These are phyloP conservation scores for Epinephelus coioides DNA, from an alignment of 2,797 vertebrate genomes.

Conservation along the genomic window DNA sequence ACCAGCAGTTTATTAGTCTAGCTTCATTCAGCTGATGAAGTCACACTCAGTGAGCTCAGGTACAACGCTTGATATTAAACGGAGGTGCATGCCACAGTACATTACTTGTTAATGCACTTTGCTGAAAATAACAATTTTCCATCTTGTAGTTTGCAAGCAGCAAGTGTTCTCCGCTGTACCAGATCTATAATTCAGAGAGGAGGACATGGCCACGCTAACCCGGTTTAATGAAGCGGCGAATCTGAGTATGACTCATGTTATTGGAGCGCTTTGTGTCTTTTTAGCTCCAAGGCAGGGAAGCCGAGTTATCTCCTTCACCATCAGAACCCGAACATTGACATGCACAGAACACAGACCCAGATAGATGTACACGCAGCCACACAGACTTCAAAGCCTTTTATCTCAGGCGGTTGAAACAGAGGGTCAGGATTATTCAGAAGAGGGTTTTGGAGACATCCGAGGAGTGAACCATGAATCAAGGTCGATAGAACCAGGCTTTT, in stretches of 20 bases:
- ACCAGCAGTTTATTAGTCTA: not conserved
- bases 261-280: conserved; percentile 43
- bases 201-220: conserved; percentile 54
- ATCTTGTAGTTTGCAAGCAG: conserved; percentile 45
- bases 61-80: not conserved
- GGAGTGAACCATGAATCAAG: no score
- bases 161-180: conserved; percentile 49
- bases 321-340: not conserved
- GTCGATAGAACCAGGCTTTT: no score
- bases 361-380: not conserved
- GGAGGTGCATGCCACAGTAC: conserved; percentile 8
- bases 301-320: conserved; percentile 8
- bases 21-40: conserved; percentile 31
- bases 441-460: not conserved
- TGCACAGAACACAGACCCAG: not conserved
- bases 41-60: not conserved
- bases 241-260: conserved; percentile 58
- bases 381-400: not conserved
- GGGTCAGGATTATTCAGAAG: not conserved
- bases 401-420: not conserved
- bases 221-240: conserved; percentile 72
- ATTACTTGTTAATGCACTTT: conserved; percentile 51
- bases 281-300: conserved; percentile 26
- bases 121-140: conserved; percentile 52
- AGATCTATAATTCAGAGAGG: conserved; percentile 73